phyloP scores from a whole-genome alignment of 2,888 invertebrate genomes.

The Tiliacea citrago region DNA sequence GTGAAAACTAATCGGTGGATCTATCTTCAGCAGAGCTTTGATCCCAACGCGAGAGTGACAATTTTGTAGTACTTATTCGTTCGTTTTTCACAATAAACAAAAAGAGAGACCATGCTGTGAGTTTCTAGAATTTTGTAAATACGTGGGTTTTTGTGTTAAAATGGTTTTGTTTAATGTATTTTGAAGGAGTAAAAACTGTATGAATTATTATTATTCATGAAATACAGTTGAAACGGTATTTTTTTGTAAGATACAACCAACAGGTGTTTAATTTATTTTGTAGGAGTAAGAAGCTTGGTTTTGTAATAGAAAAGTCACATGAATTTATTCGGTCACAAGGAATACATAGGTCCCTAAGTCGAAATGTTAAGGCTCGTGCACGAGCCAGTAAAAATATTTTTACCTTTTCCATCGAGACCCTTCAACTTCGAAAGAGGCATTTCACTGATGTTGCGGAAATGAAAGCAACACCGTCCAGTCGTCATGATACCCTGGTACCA shows the following conservation, averaged over 20 bases:
- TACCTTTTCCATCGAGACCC: constrained; percentile 23
- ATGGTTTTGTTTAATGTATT: constrained; percentile 3
- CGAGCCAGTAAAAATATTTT: constrained; percentile 27
- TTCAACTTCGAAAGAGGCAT: constrained; percentile 29
- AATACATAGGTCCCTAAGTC: neutral
- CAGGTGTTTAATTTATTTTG: neutral
- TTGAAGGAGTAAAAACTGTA: neutral
- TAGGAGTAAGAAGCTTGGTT: neutral
- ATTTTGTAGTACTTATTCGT: neutral
- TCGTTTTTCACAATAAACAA: neutral
- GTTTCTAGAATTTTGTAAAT: neutral
- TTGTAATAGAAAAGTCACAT: neutral
- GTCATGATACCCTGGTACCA: constrained; percentile 52
- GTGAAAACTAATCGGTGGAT: neutral
- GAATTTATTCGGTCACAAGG: neutral
- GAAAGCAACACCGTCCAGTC: constrained; percentile 50
- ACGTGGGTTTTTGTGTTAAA: neutral
- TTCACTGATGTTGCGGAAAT: constrained; percentile 53
- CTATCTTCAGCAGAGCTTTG: too few species aligned
- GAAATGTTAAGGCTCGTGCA: neutral
- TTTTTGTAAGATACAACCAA: neutral
- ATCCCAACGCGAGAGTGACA: neutral
- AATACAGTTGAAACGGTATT: constrained; percentile 8
- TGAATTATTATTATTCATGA: neutral
- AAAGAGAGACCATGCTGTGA: too few species aligned